A percentile compares a stretch with the other conserved stretches of the same genome.
Conservation (phyloP, 2,113 vertebrate species). For the Peromyscus polionotus region DNA sequence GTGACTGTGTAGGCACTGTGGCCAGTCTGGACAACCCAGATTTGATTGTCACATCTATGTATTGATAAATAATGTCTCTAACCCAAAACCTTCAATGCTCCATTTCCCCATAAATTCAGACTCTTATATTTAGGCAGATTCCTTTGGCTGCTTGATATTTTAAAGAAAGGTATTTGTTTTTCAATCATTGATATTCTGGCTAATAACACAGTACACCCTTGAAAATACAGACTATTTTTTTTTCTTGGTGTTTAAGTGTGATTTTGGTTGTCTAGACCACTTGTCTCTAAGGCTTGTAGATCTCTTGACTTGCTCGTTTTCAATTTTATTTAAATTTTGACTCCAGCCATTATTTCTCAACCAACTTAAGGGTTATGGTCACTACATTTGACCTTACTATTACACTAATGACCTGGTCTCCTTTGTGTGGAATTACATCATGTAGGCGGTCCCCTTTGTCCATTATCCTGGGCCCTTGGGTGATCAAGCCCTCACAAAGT, state of each 20-base stretch:
- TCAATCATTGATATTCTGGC: not conserved
- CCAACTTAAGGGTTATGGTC: constrained; percentile 81
- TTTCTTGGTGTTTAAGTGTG: not conserved
- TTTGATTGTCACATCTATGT: too few species aligned
- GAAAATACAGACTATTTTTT: not conserved
- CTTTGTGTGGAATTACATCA: constrained; percentile 85
- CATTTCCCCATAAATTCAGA: not conserved
- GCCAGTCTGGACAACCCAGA: not conserved
- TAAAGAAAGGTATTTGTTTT: not conserved
- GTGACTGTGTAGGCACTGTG: too few species aligned
- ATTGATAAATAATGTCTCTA: not conserved
- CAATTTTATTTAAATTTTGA: constrained; percentile 84
- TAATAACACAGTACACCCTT: not conserved
- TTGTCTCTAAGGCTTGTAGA: constrained; percentile 33
- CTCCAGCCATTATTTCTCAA: constrained; percentile 81
- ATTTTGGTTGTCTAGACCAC: constrained; percentile 1
- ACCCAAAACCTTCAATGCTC: not conserved
- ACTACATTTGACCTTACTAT: constrained; percentile 80
- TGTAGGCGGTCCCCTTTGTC: constrained; percentile 83
- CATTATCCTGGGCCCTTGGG: constrained; percentile 81
- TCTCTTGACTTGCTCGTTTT: constrained; percentile 66
- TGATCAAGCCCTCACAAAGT: constrained; percentile 77
- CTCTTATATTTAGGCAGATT: not conserved
- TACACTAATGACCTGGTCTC: constrained; percentile 80
- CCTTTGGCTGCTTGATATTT: not conserved